Evolutionary conservation across 2,113 vertebrate species (phyloP).

Genomic region (Rhipidura dahli): DNA sequence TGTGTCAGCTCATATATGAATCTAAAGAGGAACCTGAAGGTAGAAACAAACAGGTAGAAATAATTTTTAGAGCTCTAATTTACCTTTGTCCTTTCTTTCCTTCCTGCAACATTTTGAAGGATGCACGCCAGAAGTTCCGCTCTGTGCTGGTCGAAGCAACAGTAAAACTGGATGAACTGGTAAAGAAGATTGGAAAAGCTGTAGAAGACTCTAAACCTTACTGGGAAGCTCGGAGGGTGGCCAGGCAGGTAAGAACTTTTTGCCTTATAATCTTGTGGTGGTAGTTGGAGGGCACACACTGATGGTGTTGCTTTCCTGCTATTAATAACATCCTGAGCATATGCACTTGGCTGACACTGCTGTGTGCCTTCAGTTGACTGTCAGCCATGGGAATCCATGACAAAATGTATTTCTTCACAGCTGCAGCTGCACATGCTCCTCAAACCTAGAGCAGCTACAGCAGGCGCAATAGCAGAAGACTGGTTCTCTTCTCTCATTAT

Average conservation of each 20-base stretch:
- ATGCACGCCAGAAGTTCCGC: constrained; percentile 92
- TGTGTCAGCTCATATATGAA: background rate
- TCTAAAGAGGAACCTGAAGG: background rate
- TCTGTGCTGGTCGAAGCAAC: constrained; percentile 91
- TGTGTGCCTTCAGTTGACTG: background rate
- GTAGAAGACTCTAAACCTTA: constrained; percentile 98
- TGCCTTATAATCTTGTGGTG: background rate
- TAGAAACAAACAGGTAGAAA: background rate
- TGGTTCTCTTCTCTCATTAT: background rate
- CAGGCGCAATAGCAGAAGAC: background rate
- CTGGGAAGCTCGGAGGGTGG: constrained; percentile 92
- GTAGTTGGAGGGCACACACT: background rate
- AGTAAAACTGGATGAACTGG: constrained; percentile 89
- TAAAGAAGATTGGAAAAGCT: constrained; percentile 93
- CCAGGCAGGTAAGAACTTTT: constrained; percentile 84
- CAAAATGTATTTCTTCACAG: background rate
- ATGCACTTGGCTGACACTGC: background rate
- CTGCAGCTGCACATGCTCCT: background rate
- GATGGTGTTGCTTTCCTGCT: background rate
- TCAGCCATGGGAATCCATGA: background rate
- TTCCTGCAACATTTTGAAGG: constrained; percentile 69
- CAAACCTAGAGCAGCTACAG: background rate
- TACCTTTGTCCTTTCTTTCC: background rate
- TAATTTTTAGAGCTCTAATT: background rate
- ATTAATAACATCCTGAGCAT: background rate